phyloP scores from a whole-genome alignment of 2,113 vertebrate genomes.

The Erythrocercus mccallii region DNA sequence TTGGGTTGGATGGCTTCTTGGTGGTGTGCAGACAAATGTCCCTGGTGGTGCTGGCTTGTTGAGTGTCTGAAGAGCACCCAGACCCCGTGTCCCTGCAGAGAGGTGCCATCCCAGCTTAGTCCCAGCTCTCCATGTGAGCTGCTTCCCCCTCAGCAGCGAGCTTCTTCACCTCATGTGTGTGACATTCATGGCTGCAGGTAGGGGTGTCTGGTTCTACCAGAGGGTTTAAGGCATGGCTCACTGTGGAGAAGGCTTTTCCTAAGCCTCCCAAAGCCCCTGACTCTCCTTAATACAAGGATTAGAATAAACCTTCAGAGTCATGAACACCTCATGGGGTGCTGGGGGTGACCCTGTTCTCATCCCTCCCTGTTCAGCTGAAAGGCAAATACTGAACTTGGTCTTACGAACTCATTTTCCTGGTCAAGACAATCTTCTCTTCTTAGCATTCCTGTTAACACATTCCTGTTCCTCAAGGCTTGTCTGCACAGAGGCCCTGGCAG shows the following conservation, averaged over 20 bases:
- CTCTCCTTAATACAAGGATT: background rate
- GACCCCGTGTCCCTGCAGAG: rapidly evolving
- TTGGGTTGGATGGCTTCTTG: background rate
- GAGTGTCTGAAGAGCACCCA: background rate
- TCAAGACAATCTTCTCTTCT: background rate
- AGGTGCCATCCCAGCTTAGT: background rate
- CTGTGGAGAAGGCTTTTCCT: background rate
- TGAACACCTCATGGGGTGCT: rapidly evolving
- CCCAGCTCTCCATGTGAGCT: rapidly evolving
- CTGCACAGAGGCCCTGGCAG: background rate
- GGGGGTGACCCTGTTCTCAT: background rate
- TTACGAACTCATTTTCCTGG: background rate
- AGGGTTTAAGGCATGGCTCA: background rate
- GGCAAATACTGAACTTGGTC: background rate
- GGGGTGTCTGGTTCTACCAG: background rate
- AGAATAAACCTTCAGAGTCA: background rate
- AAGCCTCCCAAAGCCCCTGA: background rate
- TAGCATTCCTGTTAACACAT: too few relatives aligned
- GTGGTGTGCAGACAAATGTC: background rate
- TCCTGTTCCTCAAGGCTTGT: background rate
- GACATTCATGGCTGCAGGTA: background rate
- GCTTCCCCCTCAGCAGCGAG: background rate
- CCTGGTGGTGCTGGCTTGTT: background rate
- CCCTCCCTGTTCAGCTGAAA: background rate
- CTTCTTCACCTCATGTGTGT: background rate